Percentiles rank a stretch among this genome's conserved stretches.
phyloP scores from a whole-genome alignment of 1,140 invertebrate species.

The Eciton burchellii region DNA sequence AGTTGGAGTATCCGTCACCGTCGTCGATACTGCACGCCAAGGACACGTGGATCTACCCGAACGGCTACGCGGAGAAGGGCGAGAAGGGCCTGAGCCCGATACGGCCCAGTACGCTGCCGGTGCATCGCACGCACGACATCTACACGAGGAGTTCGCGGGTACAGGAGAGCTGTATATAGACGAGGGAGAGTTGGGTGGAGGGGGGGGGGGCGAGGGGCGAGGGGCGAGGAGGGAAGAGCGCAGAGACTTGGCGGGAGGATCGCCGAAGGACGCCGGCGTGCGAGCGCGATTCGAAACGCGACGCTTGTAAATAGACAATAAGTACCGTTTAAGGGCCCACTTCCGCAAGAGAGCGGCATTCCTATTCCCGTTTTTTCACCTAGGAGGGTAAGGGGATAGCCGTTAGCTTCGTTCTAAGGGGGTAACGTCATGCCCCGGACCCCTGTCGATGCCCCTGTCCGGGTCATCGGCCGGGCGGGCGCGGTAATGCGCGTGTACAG shows the following conservation, averaged over 20 bases:
- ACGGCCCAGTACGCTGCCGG: constrained; percentile 79
- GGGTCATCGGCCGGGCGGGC: constrained; percentile 24
- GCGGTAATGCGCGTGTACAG: constrained; percentile 73
- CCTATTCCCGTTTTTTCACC: constrained; percentile 70
- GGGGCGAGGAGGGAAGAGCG: no score
- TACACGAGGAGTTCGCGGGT: constrained; percentile 81
- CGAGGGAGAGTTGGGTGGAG: no score
- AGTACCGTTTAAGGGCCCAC: constrained; percentile 66
- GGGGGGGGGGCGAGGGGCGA: no score
- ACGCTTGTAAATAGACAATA: constrained; percentile 75
- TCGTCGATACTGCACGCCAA: constrained; percentile 61
- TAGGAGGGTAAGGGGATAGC: constrained; percentile 51
- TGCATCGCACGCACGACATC: constrained; percentile 79
- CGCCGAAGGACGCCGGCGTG: constrained; percentile 56
- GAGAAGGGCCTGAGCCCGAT: constrained; percentile 67
- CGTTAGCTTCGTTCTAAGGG: constrained; percentile 48
- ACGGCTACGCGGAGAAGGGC: constrained; percentile 71
- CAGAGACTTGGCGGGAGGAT: constrained; percentile 8
- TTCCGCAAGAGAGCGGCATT: constrained; percentile 21
- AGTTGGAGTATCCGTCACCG: constrained; percentile 67
- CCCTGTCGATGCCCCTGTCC: constrained; percentile 6
- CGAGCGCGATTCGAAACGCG: constrained; percentile 29
- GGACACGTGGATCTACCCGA: constrained; percentile 74
- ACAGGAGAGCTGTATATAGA: constrained; percentile 83
- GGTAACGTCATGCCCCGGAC: constrained; percentile 7